Evolutionary conservation across 2,888 invertebrate species (phyloP), one percentile per base, ranked within the genome.

Genomic region (Prenolepis imparis): DNA sequence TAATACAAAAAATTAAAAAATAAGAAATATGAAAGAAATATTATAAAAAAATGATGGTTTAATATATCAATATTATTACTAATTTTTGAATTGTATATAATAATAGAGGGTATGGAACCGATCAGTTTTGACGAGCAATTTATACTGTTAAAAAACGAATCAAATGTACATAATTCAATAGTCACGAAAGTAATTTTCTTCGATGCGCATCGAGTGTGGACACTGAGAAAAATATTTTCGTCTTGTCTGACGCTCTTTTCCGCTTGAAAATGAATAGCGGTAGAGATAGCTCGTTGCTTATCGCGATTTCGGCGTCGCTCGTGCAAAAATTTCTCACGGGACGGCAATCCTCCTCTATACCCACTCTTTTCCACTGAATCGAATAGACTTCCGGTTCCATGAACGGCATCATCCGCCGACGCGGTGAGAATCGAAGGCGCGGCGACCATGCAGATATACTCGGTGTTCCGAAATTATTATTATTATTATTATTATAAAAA

Each of bases 231-330:
- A 70, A 70, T 80, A 80, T 80, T 70, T 80, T 70, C 44, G n/a
- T 21, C 70, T 78, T 59, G 57, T 32, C 67, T 66, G 66, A 55
- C 24, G 52, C 52, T 68, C 21, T 44, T 44, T 44, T 59, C 24
- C 59, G 70, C 78, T 70, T 36, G 72, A 59, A 70, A 80, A 72
- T 70, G 70, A 80, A 80, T 80, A 80, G 78, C 70, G 70, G 21
- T 44, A 59, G 12, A 77, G 82, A 66, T 81, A 81, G 70, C 61
- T 83, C 89, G 89, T 87, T 89, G 89, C 92, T 91, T 92, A 92
- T 92, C 88, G 88, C 89, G 90, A 92, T 92, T 90, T 89, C 85
- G 86, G 84, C 74, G 87, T 64, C 90, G 89, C 78, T 90, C 92
- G 92, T 92, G 92, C 92, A 91, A 64, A 70, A 84, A 84, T 87